These are phyloP conservation scores for Atopsyche davidsoni DNA, from an alignment of 1,140 invertebrate species.

Conservation along the genomic window DNA sequence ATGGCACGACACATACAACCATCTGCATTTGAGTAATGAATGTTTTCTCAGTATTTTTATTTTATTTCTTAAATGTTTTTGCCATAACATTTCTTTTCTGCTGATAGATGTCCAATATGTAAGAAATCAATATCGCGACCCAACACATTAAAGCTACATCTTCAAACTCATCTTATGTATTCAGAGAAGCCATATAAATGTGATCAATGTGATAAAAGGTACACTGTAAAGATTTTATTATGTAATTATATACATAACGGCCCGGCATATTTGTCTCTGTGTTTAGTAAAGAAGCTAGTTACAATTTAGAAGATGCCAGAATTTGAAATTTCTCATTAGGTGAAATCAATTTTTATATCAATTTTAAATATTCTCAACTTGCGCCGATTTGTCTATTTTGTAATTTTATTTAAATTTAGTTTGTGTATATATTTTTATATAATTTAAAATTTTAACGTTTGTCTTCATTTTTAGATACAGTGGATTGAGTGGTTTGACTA, in stretches of 20 bases:
- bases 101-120: constrained; percentile 19
- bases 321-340: too few relatives aligned
- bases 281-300: background rate
- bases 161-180: constrained; percentile 16
- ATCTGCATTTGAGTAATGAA: constrained; percentile 14
- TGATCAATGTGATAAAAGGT: constrained; percentile 17
- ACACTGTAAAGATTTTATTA: background rate
- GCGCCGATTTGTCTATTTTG: too few relatives aligned
- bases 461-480: constrained; percentile 11
- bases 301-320: background rate
- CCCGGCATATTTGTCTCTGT: too few relatives aligned
- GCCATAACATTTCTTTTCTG: constrained; percentile 5
- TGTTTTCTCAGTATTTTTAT: background rate
- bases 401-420: too few relatives aligned
- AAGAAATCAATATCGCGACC: constrained; percentile 16
- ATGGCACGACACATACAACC: constrained; percentile 21
- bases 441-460: constrained; percentile 7
- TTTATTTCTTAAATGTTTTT: background rate
- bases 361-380: too few relatives aligned
- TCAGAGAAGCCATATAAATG: constrained; percentile 16
- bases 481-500: constrained; percentile 7
- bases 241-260: too few relatives aligned
- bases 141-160: constrained; percentile 15
- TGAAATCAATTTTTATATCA: too few relatives aligned
- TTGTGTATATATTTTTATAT: too few relatives aligned